These are phyloP conservation scores for Hypolimnas misippus DNA, from an alignment of 2,888 invertebrate species.

Conservation along the genomic window DNA sequence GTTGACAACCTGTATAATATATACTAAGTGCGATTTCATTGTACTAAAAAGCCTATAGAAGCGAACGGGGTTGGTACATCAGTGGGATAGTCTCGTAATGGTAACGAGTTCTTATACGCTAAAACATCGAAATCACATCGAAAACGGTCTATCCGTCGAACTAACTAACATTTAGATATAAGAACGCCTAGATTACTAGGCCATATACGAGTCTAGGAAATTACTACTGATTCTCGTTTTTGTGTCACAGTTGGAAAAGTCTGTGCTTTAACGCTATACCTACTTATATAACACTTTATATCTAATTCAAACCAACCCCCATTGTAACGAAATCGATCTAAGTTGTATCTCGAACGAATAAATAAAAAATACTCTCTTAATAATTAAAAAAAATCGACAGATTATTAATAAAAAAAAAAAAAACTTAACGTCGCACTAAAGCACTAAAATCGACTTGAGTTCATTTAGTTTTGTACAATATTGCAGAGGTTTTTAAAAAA, in stretches of 20 bases:
- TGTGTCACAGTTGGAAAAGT: constrained; percentile 24
- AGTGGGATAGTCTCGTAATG: constrained; percentile 40
- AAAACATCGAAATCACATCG: constrained; percentile 41
- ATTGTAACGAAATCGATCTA: constrained; percentile 15
- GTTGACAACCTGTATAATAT: no score
- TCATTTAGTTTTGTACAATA: constrained; percentile 27
- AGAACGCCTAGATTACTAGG: constrained; percentile 30
- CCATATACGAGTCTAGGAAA: constrained; percentile 16
- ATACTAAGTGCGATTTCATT: constrained; percentile 66
- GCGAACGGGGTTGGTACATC: constrained; percentile 60
- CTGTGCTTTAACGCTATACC: constrained; percentile 11
- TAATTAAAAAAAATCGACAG: constrained; percentile 29
- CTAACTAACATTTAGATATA: constrained; percentile 38
- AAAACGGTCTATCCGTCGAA: constrained; percentile 33
- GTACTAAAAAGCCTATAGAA: constrained; percentile 73
- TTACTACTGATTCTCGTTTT: not conserved
- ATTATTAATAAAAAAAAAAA: constrained; percentile 14
- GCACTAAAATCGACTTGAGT: constrained; percentile 20
- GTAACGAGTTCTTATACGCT: constrained; percentile 41
- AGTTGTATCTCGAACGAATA: constrained; percentile 18
- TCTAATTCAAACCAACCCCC: constrained; percentile 28
- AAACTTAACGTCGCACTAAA: constrained; percentile 24
- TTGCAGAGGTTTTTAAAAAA: constrained; percentile 18
- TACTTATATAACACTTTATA: not conserved
- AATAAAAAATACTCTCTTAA: constrained; percentile 26